These are phyloP conservation scores for Arrhamphus sclerolepis DNA, from an alignment of 2,797 vertebrate genomes.

Conservation along the genomic window DNA sequence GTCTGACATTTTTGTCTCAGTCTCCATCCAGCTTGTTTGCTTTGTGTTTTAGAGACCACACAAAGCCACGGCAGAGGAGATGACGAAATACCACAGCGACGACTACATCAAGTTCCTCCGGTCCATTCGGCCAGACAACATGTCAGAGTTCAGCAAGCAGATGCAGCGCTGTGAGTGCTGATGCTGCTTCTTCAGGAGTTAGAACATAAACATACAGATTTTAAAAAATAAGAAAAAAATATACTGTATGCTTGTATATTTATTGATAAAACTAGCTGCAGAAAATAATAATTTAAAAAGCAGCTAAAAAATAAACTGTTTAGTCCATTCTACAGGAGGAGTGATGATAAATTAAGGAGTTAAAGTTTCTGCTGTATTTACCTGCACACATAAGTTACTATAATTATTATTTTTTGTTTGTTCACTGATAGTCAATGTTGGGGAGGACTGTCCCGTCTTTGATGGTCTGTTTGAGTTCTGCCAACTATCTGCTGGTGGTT, in stretches of 20 bases:
- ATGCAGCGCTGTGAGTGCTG: slow-evolving; percentile 90
- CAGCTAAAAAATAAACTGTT: too few relatives aligned
- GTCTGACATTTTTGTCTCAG: background rate
- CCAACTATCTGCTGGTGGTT: slow-evolving; percentile 91
- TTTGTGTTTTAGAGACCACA: slow-evolving; percentile 85
- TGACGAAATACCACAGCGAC: slow-evolving; percentile 96
- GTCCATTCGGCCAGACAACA: slow-evolving; percentile 93
- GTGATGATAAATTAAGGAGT: too few relatives aligned
- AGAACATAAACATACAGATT: background rate
- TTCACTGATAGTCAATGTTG: slow-evolving; percentile 86
- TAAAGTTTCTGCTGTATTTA: too few relatives aligned
- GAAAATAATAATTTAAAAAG: too few relatives aligned
- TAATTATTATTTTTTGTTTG: background rate
- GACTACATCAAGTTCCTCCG: slow-evolving; percentile 94
- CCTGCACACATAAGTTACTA: background rate
- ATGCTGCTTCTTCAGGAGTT: background rate
- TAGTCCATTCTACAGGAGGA: too few relatives aligned
- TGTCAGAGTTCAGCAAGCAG: slow-evolving; percentile 96
- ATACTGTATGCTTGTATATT: background rate
- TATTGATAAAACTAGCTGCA: too few relatives aligned
- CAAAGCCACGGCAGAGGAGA: slow-evolving; percentile 93
- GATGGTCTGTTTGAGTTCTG: slow-evolving; percentile 94
- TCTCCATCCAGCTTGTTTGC: background rate
- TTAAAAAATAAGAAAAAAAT: too few relatives aligned
- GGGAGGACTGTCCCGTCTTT: slow-evolving; percentile 95